A percentile compares a stretch with the other conserved stretches of the same genome.
Conservation (phyloP, 2,888 invertebrate genomes). For the Drosophila anceps region DNA sequence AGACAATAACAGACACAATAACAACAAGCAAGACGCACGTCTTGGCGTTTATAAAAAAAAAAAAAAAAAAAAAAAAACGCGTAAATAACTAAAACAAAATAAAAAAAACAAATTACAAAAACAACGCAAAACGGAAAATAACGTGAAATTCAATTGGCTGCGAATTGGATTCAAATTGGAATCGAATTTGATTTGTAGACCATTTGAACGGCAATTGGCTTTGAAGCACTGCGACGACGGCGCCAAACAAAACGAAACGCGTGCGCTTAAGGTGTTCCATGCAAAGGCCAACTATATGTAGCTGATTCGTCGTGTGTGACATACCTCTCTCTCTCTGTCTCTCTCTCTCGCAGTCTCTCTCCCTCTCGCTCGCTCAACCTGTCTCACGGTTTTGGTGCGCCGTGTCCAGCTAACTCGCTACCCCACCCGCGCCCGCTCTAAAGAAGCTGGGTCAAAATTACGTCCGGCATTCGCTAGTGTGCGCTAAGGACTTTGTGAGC, state of each 20-base stretch:
- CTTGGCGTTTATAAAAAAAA: constrained; percentile 53
- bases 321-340: background rate
- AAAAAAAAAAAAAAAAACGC: constrained; percentile 41
- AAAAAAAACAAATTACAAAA: background rate
- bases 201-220: background rate
- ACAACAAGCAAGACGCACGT: constrained; percentile 55
- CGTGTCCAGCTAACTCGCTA: background rate
- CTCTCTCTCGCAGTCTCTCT: too few species aligned
- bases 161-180: constrained; percentile 37
- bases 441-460: constrained; percentile 33
- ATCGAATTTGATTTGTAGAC: constrained; percentile 2
- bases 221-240: constrained; percentile 57
- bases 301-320: constrained; percentile 35
- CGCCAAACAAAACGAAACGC: constrained; percentile 69
- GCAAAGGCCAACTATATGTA: constrained; percentile 61
- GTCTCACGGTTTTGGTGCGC: too few species aligned
- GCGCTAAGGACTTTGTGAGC: constrained; percentile 85
- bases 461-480: constrained; percentile 65
- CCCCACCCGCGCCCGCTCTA: constrained; percentile 2
- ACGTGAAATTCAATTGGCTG: constrained; percentile 36
- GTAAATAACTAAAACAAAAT: constrained; percentile 48
- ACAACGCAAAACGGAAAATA: constrained; percentile 40
- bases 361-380: background rate
- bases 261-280: constrained; percentile 62
- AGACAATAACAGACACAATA: constrained; percentile 38